Conservation (phyloP, 2,113 vertebrate genomes). For the Eurypyga helias region DNA sequence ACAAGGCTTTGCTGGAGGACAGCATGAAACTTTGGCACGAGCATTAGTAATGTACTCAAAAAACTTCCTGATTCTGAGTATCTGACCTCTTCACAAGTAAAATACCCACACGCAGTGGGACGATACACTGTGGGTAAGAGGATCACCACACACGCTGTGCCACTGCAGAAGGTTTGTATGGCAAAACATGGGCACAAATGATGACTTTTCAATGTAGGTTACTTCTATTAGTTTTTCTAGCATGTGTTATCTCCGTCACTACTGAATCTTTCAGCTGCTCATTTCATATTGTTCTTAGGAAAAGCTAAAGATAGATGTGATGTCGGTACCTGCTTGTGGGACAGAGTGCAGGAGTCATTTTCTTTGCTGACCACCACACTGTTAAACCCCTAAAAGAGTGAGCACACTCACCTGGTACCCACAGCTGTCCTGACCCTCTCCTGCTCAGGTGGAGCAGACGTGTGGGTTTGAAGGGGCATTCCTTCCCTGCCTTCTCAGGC, state of each 20-base stretch:
- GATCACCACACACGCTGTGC: background rate
- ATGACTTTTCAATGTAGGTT: background rate
- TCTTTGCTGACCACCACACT: background rate
- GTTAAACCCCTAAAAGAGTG: background rate
- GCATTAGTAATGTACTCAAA: background rate
- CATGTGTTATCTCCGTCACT: background rate
- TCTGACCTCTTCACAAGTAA: background rate
- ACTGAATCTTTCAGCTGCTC: background rate
- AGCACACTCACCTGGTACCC: background rate
- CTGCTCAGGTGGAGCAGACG: background rate
- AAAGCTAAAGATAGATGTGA: background rate
- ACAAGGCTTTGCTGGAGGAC: background rate
- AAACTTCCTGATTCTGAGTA: background rate
- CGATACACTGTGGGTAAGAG: accelerated
- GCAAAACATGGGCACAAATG: background rate
- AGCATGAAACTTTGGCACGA: background rate
- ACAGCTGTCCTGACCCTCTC: accelerated
- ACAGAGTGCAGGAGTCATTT: background rate
- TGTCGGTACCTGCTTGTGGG: background rate
- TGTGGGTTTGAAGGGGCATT: background rate
- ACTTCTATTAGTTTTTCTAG: background rate
- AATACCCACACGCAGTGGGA: background rate
- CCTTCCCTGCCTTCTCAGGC: background rate
- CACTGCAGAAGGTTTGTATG: background rate
- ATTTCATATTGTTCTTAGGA: background rate